Base-by-base conservation (phyloP, 2,888 invertebrate species). In the Hydropsyche betteni region DNA sequence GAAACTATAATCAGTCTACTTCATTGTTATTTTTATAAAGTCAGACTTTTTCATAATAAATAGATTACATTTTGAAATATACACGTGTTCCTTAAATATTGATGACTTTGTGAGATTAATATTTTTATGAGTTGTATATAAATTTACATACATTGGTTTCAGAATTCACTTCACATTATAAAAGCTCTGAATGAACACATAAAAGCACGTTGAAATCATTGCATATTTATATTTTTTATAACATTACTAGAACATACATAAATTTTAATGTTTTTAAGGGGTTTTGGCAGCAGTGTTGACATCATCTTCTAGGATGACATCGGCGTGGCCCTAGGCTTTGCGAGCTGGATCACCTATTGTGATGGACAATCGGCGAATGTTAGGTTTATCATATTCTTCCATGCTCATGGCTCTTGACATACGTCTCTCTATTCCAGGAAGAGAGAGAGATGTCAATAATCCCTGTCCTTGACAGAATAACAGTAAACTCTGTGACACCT, bases 391-490 rank as follows among this genome's bases (percentile, higher is more conserved):
- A 84, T 93, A 93, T 82, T 94, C 93, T 82, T 94, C 93, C 93
- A 94, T 94, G 77, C 92, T 92, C 89, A 94, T 91, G 76, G 90
- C 90, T 38, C 90, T 88, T 2, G 89, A 89, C 84, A 91, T 87
- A 81, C 90, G 90, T 72, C 94, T 89, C 82, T 93, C 93, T 70
- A 95, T 91, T 14, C 94, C 93, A 0, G 94, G 94, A 84, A 94
- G 91, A 0, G 93, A 91, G 58, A 94, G 91, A 0, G 94, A 94
- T 61, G 94, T 94, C 82, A 94, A 88, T 79, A 92, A 86, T 1
- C 96, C 95, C 83, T 94, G 92, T 0, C 96, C 96, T 84, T 96
- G 96, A 86, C 94, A 93, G 88, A 96, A 95, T 75, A 96, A 90
- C 79, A 96, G 89, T 82, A 96, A 90, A 73, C 94, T 93, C 82